These are phyloP conservation scores for Mycogona germanica DNA, from an alignment of 2,888 invertebrate genomes.

Conservation along the genomic window DNA sequence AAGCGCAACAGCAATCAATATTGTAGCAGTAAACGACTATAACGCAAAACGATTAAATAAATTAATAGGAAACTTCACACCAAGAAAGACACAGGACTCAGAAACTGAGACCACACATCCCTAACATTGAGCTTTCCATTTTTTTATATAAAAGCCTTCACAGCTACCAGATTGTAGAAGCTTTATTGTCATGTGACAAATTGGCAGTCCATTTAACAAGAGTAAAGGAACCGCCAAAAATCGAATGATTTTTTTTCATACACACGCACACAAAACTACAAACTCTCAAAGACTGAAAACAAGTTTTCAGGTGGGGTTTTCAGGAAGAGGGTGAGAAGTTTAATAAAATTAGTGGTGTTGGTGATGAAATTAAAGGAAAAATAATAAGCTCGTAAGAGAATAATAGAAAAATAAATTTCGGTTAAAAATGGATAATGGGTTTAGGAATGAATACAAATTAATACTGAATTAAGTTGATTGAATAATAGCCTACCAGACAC, in stretches of 20 bases:
- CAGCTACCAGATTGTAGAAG: slow-evolving; percentile 13
- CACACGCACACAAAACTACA: not conserved
- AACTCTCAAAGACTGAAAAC: not conserved
- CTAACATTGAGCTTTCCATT: slow-evolving; percentile 6
- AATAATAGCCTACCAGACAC: too few relatives aligned
- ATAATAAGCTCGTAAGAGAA: too few relatives aligned
- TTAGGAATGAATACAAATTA: too few relatives aligned
- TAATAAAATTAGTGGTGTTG: too few relatives aligned
- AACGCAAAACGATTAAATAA: not conserved
- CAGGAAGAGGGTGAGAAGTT: too few relatives aligned
- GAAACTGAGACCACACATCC: slow-evolving; percentile 21
- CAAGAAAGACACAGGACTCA: slow-evolving; percentile 22
- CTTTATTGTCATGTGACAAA: not conserved
- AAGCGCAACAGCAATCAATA: too few relatives aligned
- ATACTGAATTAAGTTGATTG: not conserved
- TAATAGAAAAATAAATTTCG: too few relatives aligned
- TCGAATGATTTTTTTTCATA: slow-evolving; percentile 3
- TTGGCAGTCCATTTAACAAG: not conserved
- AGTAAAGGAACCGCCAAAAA: not conserved
- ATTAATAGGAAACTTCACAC: not conserved
- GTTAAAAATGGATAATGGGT: too few relatives aligned
- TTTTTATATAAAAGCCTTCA: slow-evolving; percentile 11
- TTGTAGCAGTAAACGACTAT: too few relatives aligned
- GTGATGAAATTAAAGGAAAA: too few relatives aligned
- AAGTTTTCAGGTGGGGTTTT: too few relatives aligned